These are phyloP conservation scores for Triplophysa yarkandensis DNA, from an alignment of 2,797 vertebrate genomes.

Conservation along the genomic window DNA sequence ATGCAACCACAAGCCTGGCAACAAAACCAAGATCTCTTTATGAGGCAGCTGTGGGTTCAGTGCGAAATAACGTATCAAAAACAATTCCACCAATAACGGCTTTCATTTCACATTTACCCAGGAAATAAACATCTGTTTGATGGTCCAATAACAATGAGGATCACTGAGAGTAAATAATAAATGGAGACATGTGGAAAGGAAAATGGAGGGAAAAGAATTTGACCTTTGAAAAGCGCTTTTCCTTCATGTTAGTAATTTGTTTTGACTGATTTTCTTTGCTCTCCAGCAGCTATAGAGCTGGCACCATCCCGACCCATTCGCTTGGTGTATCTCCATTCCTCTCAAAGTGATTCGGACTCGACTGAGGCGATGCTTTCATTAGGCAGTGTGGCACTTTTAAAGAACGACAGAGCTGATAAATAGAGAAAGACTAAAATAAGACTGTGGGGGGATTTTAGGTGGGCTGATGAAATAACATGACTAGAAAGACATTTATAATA, in stretches of 20 bases:
- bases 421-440: conserved; percentile 67
- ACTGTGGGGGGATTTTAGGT: conserved; percentile 74
- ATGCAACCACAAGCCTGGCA: conserved; percentile 17
- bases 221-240: conserved; percentile 40
- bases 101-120: conserved; percentile 34
- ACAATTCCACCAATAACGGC: conserved; percentile 26
- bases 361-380: conserved; percentile 69
- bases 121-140: conserved; percentile 45
- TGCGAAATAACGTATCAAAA: conserved; percentile 23
- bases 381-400: conserved; percentile 70
- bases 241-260: conserved; percentile 40
- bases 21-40: conserved; percentile 14
- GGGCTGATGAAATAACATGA: conserved; percentile 70
- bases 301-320: conserved; percentile 28
- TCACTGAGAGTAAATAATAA: conserved; percentile 41
- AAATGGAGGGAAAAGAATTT: conserved; percentile 33
- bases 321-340: conserved; percentile 68
- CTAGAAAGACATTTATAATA: conserved; percentile 15
- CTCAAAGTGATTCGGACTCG: conserved; percentile 68
- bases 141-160: conserved; percentile 37
- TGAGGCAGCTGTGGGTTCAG: conserved; percentile 13
- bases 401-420: conserved; percentile 63
- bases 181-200: conserved; percentile 40
- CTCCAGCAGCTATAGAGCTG: conserved; percentile 44
- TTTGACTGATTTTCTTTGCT: conserved; percentile 40